Base-by-base conservation (phyloP, 2,113 vertebrate species). In the Daubentonia madagascariensis region DNA sequence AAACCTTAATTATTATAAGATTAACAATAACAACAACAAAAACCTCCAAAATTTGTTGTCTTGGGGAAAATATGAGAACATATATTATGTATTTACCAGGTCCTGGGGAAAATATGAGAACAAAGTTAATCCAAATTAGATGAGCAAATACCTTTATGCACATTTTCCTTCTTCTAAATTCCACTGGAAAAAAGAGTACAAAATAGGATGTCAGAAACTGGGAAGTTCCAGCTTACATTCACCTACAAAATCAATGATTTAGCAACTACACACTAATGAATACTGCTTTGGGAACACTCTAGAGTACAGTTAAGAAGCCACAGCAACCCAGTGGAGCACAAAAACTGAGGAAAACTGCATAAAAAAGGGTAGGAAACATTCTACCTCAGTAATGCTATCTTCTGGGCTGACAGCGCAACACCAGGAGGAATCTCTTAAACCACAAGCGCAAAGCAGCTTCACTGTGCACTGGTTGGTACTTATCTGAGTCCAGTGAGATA, bases 401-500 rank as follows among this genome's bases (percentile, higher is more conserved):
- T 12, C 30, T 32, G 57, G 25, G 17, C 37, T 13, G n/a, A 35
- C 22, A 23, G 6, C 20, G 75, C 40, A 35, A 9, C 18, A 45
- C 17, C 45, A 40, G n/a, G 12, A 68, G 37, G 22, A 67, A 8
- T 22, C 32, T 22, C 17, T 3, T 14, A 50, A 6, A 6, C 48
- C 1, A 0, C 5, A 7, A n/a, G 3, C 35, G 8, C 1, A 14
- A 68, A 23, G 10, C 4, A 85, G 30, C 1, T 32, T 78, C 32
- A 18, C 2, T 18, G 3, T 17, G 18, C 0, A 3, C 25, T 25
- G 8, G 5, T 48, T 30, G 32, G 50, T 37, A 2, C 30, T 7
- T 35, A 8, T 18, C 18, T 57, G 57, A 76, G 11, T 84, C 13
- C 7, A 18, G 6, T 30, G 48, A 43, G 16, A 14, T 7, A n/a